A percentile compares a stretch with the other conserved stretches of the same genome.
phyloP scores from a whole-genome alignment of 1,140 invertebrate species.

The Chlorops oryzae region DNA sequence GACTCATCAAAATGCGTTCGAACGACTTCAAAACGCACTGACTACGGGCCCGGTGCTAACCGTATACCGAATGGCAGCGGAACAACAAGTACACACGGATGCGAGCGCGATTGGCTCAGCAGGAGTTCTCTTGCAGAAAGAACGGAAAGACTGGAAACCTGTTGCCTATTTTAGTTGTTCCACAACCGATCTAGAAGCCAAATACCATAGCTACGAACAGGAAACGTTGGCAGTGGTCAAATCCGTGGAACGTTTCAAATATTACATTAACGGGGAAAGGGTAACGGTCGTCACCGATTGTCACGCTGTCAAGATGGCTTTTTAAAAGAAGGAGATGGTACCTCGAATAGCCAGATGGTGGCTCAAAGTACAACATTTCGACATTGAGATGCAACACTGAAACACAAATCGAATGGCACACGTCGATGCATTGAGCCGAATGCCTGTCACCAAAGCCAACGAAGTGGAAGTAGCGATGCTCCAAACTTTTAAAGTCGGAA shows the following conservation, averaged over 20 bases:
- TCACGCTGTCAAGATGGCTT: slow-evolving; percentile 26
- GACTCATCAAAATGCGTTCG: background rate
- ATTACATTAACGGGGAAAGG: slow-evolving; percentile 36
- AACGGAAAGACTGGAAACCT: background rate
- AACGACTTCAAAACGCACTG: background rate
- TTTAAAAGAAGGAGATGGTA: slow-evolving; percentile 32
- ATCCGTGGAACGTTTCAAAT: background rate
- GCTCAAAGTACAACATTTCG: slow-evolving; percentile 30
- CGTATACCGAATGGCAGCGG: background rate
- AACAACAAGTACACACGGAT: background rate
- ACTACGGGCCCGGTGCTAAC: background rate
- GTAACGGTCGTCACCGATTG: slow-evolving; percentile 46
- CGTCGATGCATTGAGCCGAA: slow-evolving; percentile 38
- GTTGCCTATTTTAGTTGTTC: background rate
- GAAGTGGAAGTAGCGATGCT: background rate
- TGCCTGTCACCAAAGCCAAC: slow-evolving; percentile 10
- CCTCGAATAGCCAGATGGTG: slow-evolving; percentile 39
- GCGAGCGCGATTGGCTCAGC: background rate
- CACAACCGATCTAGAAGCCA: background rate
- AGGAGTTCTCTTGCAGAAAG: background rate
- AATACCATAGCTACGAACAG: background rate
- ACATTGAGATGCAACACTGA: slow-evolving; percentile 35
- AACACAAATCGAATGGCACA: slow-evolving; percentile 32
- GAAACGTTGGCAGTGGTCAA: too few relatives aligned
- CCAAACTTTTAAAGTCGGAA: background rate